A percentile compares a stretch with the other conserved stretches of the same genome.
Evolutionary conservation across 2,113 vertebrate species (phyloP).

Genomic region (Brachypteracias leptosomus): DNA sequence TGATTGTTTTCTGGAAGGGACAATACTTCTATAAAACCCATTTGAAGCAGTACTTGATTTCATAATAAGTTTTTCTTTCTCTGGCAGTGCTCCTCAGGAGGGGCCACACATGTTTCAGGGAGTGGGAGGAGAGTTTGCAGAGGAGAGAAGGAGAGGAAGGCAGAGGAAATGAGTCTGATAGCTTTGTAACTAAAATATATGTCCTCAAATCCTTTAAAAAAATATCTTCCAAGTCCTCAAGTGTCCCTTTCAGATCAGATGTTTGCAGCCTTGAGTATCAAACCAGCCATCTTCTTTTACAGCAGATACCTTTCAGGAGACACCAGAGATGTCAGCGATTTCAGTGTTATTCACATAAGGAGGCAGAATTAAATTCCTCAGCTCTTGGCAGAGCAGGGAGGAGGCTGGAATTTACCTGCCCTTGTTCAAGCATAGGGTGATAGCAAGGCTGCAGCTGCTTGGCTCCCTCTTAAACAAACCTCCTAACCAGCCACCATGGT

Average conservation of each 20-base stretch:
- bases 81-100: neutral
- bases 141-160: neutral
- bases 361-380: constrained; percentile 60
- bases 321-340: neutral
- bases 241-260: neutral
- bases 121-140: neutral
- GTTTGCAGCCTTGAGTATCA: neutral
- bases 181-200: neutral
- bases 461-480: constrained; percentile 68
- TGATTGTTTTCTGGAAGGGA: neutral
- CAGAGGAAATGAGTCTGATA: neutral
- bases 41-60: neutral
- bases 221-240: neutral
- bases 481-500: constrained; percentile 72
- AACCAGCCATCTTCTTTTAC: neutral
- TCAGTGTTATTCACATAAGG: constrained; percentile 8
- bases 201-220: neutral
- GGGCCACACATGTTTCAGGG: neutral
- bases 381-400: neutral
- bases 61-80: neutral
- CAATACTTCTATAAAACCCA: neutral
- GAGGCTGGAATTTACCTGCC: constrained; percentile 40
- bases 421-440: constrained; percentile 49
- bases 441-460: constrained; percentile 59
- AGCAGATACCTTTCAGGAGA: neutral